A percentile compares a stretch with the other conserved stretches of the same genome.
Conservation (phyloP, 2,113 vertebrate genomes). For the Thalassarche chlororhynchos region DNA sequence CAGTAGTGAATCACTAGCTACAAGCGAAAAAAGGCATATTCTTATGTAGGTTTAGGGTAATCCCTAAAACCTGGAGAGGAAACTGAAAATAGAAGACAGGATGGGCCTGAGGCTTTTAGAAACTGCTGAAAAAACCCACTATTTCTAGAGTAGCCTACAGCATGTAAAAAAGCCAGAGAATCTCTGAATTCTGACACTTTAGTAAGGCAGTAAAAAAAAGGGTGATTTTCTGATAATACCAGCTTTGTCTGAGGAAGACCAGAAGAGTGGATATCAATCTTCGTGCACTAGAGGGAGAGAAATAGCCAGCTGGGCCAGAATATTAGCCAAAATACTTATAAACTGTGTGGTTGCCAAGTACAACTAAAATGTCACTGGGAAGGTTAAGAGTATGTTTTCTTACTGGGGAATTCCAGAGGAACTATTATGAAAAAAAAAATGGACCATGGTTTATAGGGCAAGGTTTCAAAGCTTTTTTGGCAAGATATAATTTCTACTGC, state of each 20-base stretch:
- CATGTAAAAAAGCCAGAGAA: not conserved
- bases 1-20: not conserved
- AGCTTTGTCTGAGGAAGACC: conserved; percentile 36
- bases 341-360: conserved; percentile 1
- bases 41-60: conserved; percentile 25
- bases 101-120: conserved; percentile 58
- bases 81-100: conserved; percentile 65
- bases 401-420: conserved; percentile 63
- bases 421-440: not conserved
- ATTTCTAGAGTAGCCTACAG: conserved; percentile 12
- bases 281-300: not conserved
- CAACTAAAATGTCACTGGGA: conserved; percentile 34
- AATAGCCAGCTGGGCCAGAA: conserved; percentile 40
- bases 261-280: conserved; percentile 5
- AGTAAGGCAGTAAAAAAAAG: not conserved
- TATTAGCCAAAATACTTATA: conserved; percentile 44
- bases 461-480: conserved; percentile 42
- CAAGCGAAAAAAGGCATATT: not conserved
- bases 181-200: conserved; percentile 19
- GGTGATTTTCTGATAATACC: conserved; percentile 16
- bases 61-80: conserved; percentile 59
- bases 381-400: conserved; percentile 38
- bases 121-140: conserved; percentile 27
- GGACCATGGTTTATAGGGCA: conserved; percentile 1
- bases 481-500: conserved; percentile 22